Percentiles rank a stretch among this genome's conserved stretches.
phyloP scores from a whole-genome alignment of 1,140 invertebrate species.

The Drosophila tristis region DNA sequence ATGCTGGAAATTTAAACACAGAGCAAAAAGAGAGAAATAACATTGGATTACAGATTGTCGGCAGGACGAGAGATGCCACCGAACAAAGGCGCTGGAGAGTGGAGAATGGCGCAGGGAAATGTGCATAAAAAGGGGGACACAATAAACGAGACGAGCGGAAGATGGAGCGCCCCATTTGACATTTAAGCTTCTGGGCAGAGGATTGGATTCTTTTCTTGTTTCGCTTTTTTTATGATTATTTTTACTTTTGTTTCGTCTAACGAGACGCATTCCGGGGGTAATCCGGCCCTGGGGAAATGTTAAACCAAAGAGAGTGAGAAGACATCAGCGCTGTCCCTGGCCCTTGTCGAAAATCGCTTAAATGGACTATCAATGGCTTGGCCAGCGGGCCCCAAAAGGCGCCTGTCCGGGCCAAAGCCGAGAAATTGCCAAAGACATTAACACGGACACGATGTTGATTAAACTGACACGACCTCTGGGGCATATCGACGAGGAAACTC shows the following conservation, averaged over 20 bases:
- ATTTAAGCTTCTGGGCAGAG: slow-evolving; percentile 73
- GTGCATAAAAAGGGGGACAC: slow-evolving; percentile 44
- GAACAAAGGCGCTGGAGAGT: too few relatives aligned
- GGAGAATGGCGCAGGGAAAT: slow-evolving; percentile 5
- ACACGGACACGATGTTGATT: slow-evolving; percentile 56
- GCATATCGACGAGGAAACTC: slow-evolving; percentile 18
- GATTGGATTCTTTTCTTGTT: slow-evolving; percentile 33
- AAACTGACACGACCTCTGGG: slow-evolving; percentile 45
- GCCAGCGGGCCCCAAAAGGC: slow-evolving; percentile 1
- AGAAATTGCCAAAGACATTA: slow-evolving; percentile 56
- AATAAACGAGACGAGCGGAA: slow-evolving; percentile 29
- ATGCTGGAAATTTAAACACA: slow-evolving; percentile 49
- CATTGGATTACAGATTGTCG: slow-evolving; percentile 55
- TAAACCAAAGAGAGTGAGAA: slow-evolving; percentile 39
- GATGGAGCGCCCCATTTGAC: slow-evolving; percentile 26
- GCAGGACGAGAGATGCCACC: slow-evolving; percentile 2
- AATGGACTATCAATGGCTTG: slow-evolving; percentile 69
- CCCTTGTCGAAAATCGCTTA: slow-evolving; percentile 71
- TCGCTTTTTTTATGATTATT: slow-evolving; percentile 46
- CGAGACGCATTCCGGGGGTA: slow-evolving; percentile 79
- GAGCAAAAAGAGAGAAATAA: slow-evolving; percentile 13
- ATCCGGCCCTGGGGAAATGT: slow-evolving; percentile 76
- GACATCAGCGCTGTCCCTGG: slow-evolving; percentile 32
- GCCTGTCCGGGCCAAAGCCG: slow-evolving; percentile 17
- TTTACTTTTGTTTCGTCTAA: slow-evolving; percentile 78